Conservation (phyloP, 2,797 vertebrate species). For the Sebastes taczanowskii region DNA sequence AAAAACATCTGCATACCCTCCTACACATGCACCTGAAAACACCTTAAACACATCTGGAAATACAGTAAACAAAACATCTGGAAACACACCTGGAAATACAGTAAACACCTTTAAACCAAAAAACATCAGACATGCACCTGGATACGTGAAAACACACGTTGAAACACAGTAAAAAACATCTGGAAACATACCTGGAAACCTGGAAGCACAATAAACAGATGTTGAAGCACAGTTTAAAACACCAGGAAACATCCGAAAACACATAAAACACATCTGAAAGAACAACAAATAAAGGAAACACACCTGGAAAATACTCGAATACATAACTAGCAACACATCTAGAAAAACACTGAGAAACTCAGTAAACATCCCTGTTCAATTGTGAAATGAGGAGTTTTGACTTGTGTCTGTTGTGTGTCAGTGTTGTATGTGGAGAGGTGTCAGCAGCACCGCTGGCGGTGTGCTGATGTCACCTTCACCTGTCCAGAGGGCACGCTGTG, state of each 20-base stretch:
- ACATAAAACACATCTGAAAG: not conserved
- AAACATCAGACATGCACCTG: not conserved
- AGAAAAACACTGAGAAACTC: not conserved
- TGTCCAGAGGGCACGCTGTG: constrained; percentile 86
- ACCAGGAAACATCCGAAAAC: not conserved
- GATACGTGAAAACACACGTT: not conserved
- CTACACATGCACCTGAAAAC: not conserved
- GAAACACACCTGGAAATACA: not conserved
- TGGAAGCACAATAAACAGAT: not conserved
- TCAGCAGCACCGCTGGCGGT: constrained; percentile 90
- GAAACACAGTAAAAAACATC: too few relatives aligned
- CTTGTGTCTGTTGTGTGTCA: constrained; percentile 56
- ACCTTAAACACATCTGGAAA: not conserved
- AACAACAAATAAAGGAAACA: not conserved
- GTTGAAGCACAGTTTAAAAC: not conserved
- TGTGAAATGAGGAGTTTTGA: not conserved
- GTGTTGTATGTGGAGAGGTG: constrained; percentile 89
- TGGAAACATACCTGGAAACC: too few relatives aligned
- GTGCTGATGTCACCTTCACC: constrained; percentile 88
- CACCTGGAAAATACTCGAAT: not conserved
- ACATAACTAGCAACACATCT: too few relatives aligned
- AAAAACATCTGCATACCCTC: not conserved
- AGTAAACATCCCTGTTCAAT: not conserved
- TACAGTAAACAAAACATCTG: not conserved
- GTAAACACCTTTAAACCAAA: too few relatives aligned